phyloP scores from a whole-genome alignment of 1,140 invertebrate species.

The Cydia splendana region DNA sequence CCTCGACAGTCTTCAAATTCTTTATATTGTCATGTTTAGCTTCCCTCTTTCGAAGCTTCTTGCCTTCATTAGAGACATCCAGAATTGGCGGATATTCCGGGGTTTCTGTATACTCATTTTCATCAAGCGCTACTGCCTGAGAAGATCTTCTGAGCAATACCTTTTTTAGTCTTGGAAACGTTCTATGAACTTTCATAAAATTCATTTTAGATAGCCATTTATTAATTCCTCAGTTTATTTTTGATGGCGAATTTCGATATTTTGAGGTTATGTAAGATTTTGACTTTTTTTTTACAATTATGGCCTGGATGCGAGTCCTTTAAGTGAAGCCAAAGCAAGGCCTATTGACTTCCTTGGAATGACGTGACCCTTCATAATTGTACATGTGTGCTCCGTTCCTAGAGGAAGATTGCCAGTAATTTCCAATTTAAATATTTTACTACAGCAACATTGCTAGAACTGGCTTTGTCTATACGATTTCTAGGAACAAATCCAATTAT shows the following conservation, averaged over 20 bases:
- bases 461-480: too few species aligned
- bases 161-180: conserved; percentile 57
- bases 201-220: conserved; percentile 45
- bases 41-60: conserved; percentile 66
- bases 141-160: conserved; percentile 46
- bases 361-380: too few species aligned
- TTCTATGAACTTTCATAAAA: conserved; percentile 53
- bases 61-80: conserved; percentile 75
- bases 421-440: too few species aligned
- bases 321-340: too few species aligned
- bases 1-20: conserved; percentile 86
- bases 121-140: conserved; percentile 49
- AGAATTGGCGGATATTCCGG: conserved; percentile 83
- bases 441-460: too few species aligned
- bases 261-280: conserved; percentile 3
- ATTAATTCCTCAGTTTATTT: neutral
- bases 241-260: neutral
- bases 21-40: conserved; percentile 82
- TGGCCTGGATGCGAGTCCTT: too few species aligned
- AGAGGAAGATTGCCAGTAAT: too few species aligned
- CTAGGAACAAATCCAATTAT: too few species aligned
- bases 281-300: too few species aligned
- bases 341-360: too few species aligned
- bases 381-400: too few species aligned
- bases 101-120: conserved; percentile 70